A percentile compares a stretch with the other conserved stretches of the same genome.
Conservation (phyloP, 2,113 vertebrate genomes). For the Erinaceus europaeus region DNA sequence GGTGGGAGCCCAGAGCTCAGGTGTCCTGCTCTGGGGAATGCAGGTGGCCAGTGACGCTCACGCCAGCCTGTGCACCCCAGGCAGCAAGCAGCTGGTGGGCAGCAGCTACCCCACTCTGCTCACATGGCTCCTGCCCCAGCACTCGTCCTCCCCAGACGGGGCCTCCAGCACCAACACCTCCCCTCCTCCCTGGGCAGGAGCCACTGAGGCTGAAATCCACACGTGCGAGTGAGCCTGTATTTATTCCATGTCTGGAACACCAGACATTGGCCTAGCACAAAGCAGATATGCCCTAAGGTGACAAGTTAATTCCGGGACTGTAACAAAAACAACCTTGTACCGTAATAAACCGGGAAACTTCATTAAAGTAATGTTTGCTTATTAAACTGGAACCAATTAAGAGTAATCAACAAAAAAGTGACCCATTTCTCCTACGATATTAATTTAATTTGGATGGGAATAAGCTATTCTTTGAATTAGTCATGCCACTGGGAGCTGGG, state of each 20-base stretch:
- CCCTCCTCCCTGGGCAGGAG: too few relatives aligned
- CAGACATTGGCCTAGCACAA: background rate
- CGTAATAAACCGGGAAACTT: slow-evolving; percentile 42
- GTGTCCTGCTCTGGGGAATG: too few relatives aligned
- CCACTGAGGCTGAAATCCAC: background rate
- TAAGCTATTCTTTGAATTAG: slow-evolving; percentile 33
- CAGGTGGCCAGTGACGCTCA: too few relatives aligned
- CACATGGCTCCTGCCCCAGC: too few relatives aligned
- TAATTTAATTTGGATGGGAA: slow-evolving; percentile 48
- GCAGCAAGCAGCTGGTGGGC: too few relatives aligned
- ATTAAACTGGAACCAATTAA: slow-evolving; percentile 59
- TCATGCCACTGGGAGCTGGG: slow-evolving; percentile 30
- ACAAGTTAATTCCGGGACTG: slow-evolving; percentile 40
- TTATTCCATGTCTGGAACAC: slow-evolving; percentile 1
- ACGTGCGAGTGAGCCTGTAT: background rate
- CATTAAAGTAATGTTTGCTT: slow-evolving; percentile 63
- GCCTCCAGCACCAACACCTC: too few relatives aligned
- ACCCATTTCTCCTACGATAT: slow-evolving; percentile 47
- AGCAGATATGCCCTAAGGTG: slow-evolving; percentile 11
- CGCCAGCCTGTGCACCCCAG: too few relatives aligned
- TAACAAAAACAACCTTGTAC: background rate
- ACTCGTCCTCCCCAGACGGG: too few relatives aligned
- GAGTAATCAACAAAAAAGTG: slow-evolving; percentile 44
- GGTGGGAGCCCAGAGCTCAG: background rate
- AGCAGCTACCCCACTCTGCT: too few relatives aligned